Conservation (phyloP, 2,113 vertebrate species). For the Trematocara variabile region DNA sequence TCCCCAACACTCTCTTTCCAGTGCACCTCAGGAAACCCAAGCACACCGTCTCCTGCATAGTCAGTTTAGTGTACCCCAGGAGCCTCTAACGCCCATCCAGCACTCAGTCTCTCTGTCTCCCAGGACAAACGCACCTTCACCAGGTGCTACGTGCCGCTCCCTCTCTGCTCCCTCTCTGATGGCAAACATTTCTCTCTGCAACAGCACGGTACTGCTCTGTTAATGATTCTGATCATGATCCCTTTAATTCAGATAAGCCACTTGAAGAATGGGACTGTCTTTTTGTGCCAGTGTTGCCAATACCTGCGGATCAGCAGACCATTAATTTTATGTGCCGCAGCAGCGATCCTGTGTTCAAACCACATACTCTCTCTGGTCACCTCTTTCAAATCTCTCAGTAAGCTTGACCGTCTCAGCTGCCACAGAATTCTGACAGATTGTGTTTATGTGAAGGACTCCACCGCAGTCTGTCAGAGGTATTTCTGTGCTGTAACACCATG, state of each 20-base stretch:
- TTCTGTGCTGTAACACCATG: constrained; percentile 1
- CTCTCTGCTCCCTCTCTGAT: constrained; percentile 67
- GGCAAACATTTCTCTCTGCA: constrained; percentile 52
- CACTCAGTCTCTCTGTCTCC: neutral
- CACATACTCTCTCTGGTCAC: neutral
- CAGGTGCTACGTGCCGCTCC: constrained; percentile 70
- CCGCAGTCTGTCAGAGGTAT: constrained; percentile 2
- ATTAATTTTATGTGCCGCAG: neutral
- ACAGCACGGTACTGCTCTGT: constrained; percentile 69
- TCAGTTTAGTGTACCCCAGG: neutral
- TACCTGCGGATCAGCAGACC: neutral
- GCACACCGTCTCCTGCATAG: neutral
- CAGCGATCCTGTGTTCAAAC: neutral
- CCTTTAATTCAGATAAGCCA: neutral
- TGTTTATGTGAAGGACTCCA: constrained; percentile 2
- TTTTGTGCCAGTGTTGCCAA: neutral
- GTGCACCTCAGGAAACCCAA: neutral
- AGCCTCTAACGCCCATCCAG: neutral
- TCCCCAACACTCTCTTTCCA: neutral
- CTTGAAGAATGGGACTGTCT: neutral
- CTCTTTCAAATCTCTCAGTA: neutral
- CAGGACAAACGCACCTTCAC: neutral
- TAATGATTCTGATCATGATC: neutral
- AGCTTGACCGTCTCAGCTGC: neutral
- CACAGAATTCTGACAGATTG: neutral